Conservation (phyloP, 2,113 vertebrate genomes). For the Nyctibius bracteatus region DNA sequence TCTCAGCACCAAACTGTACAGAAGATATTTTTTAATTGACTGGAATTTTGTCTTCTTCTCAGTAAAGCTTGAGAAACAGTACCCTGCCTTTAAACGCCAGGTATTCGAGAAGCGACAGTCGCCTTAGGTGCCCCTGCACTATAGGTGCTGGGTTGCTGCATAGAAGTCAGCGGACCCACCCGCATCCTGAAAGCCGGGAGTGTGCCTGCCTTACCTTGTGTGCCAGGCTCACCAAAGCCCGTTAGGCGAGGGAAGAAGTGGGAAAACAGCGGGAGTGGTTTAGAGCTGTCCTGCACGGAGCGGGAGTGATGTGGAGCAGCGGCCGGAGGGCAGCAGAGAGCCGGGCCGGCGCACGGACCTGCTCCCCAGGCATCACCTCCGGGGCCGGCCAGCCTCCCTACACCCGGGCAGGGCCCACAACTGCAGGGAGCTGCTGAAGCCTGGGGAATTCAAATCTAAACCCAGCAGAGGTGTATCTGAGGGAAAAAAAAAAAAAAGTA, state of each 20-base stretch:
- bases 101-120: too few species aligned
- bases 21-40: not conserved
- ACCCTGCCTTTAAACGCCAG: not conserved
- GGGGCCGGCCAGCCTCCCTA: accelerated
- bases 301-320: not conserved
- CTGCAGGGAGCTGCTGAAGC: not conserved
- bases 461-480: not conserved
- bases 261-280: not conserved
- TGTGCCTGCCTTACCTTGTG: not conserved
- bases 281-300: not conserved
- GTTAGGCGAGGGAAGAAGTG: not conserved
- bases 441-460: not conserved
- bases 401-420: too few species aligned
- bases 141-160: too few species aligned
- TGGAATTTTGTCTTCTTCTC: not conserved
- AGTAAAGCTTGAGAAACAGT: not conserved
- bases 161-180: not conserved
- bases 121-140: not conserved
- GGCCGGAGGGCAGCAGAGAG: not conserved
- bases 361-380: not conserved
- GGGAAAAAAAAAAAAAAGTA: not conserved
- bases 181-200: not conserved
- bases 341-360: not conserved
- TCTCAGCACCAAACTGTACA: not conserved
- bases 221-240: not conserved